Base-by-base conservation (phyloP, 2,113 vertebrate genomes). In the Pelecanus crispus region DNA sequence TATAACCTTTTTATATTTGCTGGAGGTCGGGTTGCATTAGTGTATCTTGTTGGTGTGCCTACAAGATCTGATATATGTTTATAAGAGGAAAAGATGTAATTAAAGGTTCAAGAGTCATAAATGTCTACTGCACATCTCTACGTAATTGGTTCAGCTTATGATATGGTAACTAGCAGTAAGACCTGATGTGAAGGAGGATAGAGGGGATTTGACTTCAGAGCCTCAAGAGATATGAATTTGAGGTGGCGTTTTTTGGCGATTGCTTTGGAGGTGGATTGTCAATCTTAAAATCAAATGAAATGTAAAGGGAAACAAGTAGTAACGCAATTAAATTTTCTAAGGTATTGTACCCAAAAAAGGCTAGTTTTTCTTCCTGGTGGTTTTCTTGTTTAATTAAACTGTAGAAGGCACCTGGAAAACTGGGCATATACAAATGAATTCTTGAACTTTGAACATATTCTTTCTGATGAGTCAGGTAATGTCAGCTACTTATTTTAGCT, bases 301-400 rank as follows among this genome's bases (percentile, higher is more conserved):
- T 7, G 14, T 40, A 19, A 84, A 52, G 26, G 19, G 22, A 59
- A 75, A 47, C 7, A 55, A 55, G 29, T 24, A 17, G 13, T 19
- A 11, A 42, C 12, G 13, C 45, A 21, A 12, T 38, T 34, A 42
- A 9, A 12, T 50, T 59, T 56, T 49, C 18, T 25, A 1, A 0
- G 19, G 3, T 36, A 0, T 44, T 29, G 17, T 52, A 9, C 7
- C 19, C 4, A 2, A 13, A 67, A 29, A 65, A 36, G 9, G 5
- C 2, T 10, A 11, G 1, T 22, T 32, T 13, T 36, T 44, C 3
- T 36, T 70, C 63, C 17, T 0, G 0, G 1, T n/a, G 8, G 1
- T 7, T 75, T 82, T 44, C 7, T 40, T 59, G 5, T 31, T 66
- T 4, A 25, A 10, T 42, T 32, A 47, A 82, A 38, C 31, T n/a